Evolutionary conservation across 37 sponge, comb jelly and placozoan species (phyloP), one percentile per base, ranked within the genome.

Genomic region (Beroe ovata): DNA sequence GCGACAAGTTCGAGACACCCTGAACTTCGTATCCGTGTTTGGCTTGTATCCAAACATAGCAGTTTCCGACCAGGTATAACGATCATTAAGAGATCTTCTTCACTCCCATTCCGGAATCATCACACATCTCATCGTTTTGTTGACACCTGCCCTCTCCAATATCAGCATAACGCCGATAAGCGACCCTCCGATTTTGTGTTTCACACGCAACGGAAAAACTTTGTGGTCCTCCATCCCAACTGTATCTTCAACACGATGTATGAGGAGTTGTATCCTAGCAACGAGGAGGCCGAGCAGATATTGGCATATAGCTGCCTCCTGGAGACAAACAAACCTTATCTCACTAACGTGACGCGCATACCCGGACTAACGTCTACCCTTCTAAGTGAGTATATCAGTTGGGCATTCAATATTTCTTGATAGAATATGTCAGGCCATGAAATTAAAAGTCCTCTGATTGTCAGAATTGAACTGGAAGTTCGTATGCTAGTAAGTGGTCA

Each of bases 31-130:
- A 26, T 77, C 54, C 54, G 84, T 77, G 84, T 77, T 77, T 54
- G 96, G 96, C 0, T 92, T 96, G 54, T 96, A 96, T 89, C 96
- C 96, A 38, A 94, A 96, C 84, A 37, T 96, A 47, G 96, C 96
- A 22, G 37, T 92, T 0, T 89, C 95, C 60, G 84, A 77, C 21
- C 84, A 77, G 84, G 84, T 77, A 41, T n/a, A n/a, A n/a, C n/a
- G n/a, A n/a, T n/a, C n/a, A n/a, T n/a, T 16, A 19, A 58, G 59
- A 58, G 16, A 58, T 58, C 59, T 19, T 58, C 59, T 58, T 58
- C 16, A 58, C n/a, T n/a, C n/a, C n/a, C n/a, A n/a, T n/a, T n/a
- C n/a, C n/a, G n/a, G n/a, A n/a, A n/a, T n/a, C n/a, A n/a, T n/a
- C n/a, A n/a, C n/a, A n/a, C n/a, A n/a, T n/a, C n/a, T n/a, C n/a